phyloP scores from a whole-genome alignment of 1,140 invertebrate species.

The Zaprionus lachaisei region DNA sequence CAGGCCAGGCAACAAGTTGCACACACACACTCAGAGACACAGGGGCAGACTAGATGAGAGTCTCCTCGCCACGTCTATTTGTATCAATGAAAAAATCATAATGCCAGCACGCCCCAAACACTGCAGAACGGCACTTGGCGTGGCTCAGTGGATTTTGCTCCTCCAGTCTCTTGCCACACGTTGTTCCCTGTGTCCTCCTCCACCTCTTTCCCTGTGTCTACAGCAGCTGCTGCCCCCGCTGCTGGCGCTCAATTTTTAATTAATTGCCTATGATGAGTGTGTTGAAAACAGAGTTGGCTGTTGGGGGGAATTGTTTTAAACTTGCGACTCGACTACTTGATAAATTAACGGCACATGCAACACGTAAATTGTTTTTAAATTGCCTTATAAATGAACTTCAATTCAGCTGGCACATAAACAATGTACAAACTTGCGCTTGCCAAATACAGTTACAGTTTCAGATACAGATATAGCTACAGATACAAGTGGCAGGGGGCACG shows the following conservation, averaged over 20 bases:
- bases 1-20: slow-evolving; percentile 59
- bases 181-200: background rate
- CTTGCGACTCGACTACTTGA: slow-evolving; percentile 56
- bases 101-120: slow-evolving; percentile 68
- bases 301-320: slow-evolving; percentile 43
- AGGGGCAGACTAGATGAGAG: background rate
- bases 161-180: slow-evolving; percentile 2
- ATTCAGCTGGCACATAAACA: slow-evolving; percentile 68
- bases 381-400: slow-evolving; percentile 80
- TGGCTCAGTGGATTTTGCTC: slow-evolving; percentile 7
- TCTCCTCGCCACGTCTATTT: slow-evolving; percentile 56
- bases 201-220: background rate
- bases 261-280: slow-evolving; percentile 80
- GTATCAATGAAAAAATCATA: slow-evolving; percentile 83
- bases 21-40: slow-evolving; percentile 8
- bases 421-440: slow-evolving; percentile 49
- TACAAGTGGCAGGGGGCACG: background rate
- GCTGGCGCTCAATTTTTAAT: slow-evolving; percentile 68
- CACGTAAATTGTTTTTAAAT: slow-evolving; percentile 82
- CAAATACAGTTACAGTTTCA: slow-evolving; percentile 31
- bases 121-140: slow-evolving; percentile 32
- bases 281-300: slow-evolving; percentile 66
- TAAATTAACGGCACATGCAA: slow-evolving; percentile 81
- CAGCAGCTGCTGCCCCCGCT: slow-evolving; percentile 19
- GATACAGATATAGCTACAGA: background rate